phyloP scores from a whole-genome alignment of 2,888 invertebrate genomes.

The Protophormia terraenovae region DNA sequence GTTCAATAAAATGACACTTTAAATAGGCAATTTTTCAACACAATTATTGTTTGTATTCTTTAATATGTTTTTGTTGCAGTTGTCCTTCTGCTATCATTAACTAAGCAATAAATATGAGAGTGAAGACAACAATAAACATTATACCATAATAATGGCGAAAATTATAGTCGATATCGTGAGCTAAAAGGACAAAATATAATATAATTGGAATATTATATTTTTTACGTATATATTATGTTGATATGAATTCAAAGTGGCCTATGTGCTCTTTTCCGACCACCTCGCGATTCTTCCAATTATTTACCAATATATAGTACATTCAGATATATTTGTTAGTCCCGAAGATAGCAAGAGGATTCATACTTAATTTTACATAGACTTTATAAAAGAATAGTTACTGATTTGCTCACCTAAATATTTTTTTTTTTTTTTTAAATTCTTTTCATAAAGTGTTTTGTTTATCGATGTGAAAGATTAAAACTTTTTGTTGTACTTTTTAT shows the following conservation, averaged over 20 bases:
- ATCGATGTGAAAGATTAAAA: not conserved
- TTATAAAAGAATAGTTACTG: too few relatives aligned
- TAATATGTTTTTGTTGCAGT: not conserved
- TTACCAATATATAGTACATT: too few relatives aligned
- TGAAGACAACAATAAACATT: not conserved
- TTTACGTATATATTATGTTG: too few relatives aligned
- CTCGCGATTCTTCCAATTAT: too few relatives aligned
- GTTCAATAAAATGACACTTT: not conserved
- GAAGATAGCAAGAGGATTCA: too few relatives aligned
- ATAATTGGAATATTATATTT: not conserved
- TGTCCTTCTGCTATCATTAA: constrained; percentile 20
- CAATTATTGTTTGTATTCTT: not conserved
- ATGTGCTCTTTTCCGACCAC: too few relatives aligned
- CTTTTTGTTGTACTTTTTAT: constrained; percentile 21
- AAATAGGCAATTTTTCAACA: not conserved
- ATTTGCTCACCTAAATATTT: not conserved
- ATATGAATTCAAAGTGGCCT: too few relatives aligned
- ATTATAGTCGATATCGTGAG: not conserved
- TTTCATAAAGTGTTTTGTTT: not conserved
- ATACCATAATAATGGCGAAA: not conserved
- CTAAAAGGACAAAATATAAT: not conserved
- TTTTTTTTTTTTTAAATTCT: not conserved
- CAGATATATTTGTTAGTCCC: too few relatives aligned
- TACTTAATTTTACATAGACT: too few relatives aligned
- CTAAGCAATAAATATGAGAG: not conserved